Base-by-base conservation (phyloP, 1,140 invertebrate species). In the Babylonia areolata region DNA sequence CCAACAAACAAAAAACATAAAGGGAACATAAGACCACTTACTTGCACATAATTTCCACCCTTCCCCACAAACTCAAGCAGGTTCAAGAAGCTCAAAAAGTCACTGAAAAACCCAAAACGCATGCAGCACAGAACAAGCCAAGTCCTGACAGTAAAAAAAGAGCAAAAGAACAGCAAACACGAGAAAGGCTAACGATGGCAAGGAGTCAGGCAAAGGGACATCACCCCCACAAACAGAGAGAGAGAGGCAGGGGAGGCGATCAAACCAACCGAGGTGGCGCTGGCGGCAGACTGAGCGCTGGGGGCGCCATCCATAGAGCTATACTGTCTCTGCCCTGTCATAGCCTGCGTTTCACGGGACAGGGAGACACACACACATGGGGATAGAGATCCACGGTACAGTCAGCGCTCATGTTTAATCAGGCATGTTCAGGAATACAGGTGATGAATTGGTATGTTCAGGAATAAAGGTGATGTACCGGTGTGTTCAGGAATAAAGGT, bases 251-350 rank as follows among this genome's bases (percentile, higher is more conserved):
- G 46, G 0, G 42, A 39, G 31, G 73, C 42, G 54, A 1, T 31
- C 58, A 84, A 82, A 87, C 83, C 81, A 89, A 88, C 69, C 37
- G 78, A 39, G 73, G 58, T n/a, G 51, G 77, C 71, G 46, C 33
- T 51, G 77, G 86, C 77, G n/a, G 87, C 40, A 17, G 88, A 77
- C 73, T 86, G 87, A 54, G 51, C 73, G 20, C 46, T 79, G 28
- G 85, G 35, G 15, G 81, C 37, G 11, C 40, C 39, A 11, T 86
- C 89, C 91, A 92, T 92, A 9, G 91, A 88, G 81, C 89, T 91
- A 87, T 92, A 92, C 81, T 92, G 91, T 78, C 89, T 85, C 85
- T 92, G 91, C 20, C 84, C 77, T 42, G 84, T 81, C 84, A 91
- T 87, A 9, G 90, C 89, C 88, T 91, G 86, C 20, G 78, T 40